Conservation (phyloP, 2,797 vertebrate genomes). For the Anguilla obscura region DNA sequence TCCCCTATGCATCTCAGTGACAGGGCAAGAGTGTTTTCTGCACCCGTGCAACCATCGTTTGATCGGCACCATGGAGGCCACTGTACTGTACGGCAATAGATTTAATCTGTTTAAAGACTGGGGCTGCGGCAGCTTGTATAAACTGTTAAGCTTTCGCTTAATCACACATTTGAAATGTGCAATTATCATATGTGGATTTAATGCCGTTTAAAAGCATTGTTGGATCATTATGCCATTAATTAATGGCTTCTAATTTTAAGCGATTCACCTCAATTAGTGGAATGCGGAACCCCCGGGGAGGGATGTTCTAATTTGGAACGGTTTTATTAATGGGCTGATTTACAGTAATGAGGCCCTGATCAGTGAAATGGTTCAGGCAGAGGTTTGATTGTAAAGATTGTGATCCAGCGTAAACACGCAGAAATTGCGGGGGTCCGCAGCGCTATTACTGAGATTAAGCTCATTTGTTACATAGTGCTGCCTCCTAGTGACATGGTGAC, state of each 20-base stretch:
- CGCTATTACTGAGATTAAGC: neutral
- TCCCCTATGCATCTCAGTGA: neutral
- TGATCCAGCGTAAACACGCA: neutral
- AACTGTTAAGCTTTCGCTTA: neutral
- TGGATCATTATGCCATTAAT: neutral
- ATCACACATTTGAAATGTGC: neutral
- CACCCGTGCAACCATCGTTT: neutral
- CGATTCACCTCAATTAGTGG: slow-evolving; percentile 10
- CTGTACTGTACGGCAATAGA: too few species aligned
- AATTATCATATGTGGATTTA: neutral
- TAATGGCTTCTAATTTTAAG: slow-evolving; percentile 7
- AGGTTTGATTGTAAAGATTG: neutral
- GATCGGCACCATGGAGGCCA: neutral
- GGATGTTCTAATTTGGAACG: neutral
- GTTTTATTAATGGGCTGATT: slow-evolving; percentile 13
- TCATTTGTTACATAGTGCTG: neutral
- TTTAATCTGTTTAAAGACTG: neutral
- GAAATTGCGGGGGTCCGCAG: neutral
- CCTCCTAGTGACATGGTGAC: slow-evolving; percentile 10
- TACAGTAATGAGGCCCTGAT: neutral
- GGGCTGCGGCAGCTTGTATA: neutral
- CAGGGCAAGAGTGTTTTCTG: neutral
- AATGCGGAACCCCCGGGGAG: neutral
- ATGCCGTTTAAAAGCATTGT: neutral
- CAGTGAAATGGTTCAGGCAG: neutral